A percentile compares a stretch with the other conserved stretches of the same genome.
phyloP scores from a whole-genome alignment of 2,888 invertebrate genomes.

The Cerceris ruficornis region DNA sequence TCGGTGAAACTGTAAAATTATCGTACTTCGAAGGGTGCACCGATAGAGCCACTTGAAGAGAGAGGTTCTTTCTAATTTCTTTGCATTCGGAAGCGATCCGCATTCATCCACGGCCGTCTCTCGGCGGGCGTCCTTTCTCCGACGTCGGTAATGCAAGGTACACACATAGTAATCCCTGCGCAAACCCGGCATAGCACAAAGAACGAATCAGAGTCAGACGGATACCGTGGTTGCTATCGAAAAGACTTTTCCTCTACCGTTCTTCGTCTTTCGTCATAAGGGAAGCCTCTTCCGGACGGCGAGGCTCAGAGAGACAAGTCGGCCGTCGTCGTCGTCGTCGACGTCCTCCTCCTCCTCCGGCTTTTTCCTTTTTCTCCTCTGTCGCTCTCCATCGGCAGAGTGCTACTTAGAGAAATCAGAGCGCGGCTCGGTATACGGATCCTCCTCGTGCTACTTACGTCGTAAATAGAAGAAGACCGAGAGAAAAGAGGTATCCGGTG shows the following conservation, averaged over 20 bases:
- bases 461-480: conserved; percentile 68
- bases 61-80: too few species aligned
- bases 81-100: background rate
- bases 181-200: conserved; percentile 41
- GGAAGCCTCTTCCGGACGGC: conserved; percentile 53
- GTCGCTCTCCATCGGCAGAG: conserved; percentile 75
- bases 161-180: conserved; percentile 41
- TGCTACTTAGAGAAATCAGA: conserved; percentile 81
- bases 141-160: conserved; percentile 37
- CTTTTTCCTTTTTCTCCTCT: conserved; percentile 3
- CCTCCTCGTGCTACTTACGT: conserved; percentile 74
- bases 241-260: conserved; percentile 44
- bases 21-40: too few species aligned
- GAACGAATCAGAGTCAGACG: conserved; percentile 32
- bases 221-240: conserved; percentile 52
- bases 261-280: conserved; percentile 50
- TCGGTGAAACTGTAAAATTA: too few species aligned
- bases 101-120: background rate
- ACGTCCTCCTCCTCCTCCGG: conserved; percentile 19
- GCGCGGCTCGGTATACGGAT: conserved; percentile 52
- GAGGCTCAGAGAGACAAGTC: conserved; percentile 56
- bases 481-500: conserved; percentile 65
- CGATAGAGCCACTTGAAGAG: too few species aligned
- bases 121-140: conserved; percentile 9
- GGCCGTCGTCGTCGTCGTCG: conserved; percentile 15